Evolutionary conservation across 2,797 vertebrate species (phyloP).

Genomic region (Eupleurogrammus muticus): DNA sequence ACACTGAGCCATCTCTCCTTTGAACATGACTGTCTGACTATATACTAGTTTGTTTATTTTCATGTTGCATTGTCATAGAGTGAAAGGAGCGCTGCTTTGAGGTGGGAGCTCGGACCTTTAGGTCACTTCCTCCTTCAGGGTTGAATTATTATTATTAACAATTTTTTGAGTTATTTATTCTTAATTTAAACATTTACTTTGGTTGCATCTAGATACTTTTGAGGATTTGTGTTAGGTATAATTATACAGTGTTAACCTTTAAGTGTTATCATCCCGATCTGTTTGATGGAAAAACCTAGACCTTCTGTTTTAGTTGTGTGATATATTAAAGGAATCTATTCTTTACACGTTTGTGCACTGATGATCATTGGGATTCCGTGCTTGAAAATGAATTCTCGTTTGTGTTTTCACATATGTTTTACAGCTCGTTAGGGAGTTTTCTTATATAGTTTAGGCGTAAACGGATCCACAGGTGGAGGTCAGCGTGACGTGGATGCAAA

Average conservation of each 20-base stretch:
- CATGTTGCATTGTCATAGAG: constrained; percentile 37
- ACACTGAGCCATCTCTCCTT: constrained; percentile 29
- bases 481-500: not conserved
- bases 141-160: constrained; percentile 26
- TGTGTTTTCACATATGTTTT: not conserved
- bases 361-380: constrained; percentile 31
- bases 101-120: constrained; percentile 37
- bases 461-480: not conserved
- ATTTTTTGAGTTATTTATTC: constrained; percentile 60
- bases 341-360: constrained; percentile 41
- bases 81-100: constrained; percentile 33
- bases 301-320: constrained; percentile 71
- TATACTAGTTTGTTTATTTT: constrained; percentile 47
- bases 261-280: constrained; percentile 48
- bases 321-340: constrained; percentile 71
- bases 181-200: constrained; percentile 55
- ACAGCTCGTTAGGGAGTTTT: not conserved
- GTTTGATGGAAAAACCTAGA: constrained; percentile 37
- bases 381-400: not conserved
- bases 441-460: not conserved
- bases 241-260: constrained; percentile 52
- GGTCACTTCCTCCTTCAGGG: constrained; percentile 49
- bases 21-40: constrained; percentile 12
- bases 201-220: constrained; percentile 49
- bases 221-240: constrained; percentile 60